Base-by-base conservation (phyloP, 2,888 invertebrate genomes). In the Drosophila neoperkinsi region DNA sequence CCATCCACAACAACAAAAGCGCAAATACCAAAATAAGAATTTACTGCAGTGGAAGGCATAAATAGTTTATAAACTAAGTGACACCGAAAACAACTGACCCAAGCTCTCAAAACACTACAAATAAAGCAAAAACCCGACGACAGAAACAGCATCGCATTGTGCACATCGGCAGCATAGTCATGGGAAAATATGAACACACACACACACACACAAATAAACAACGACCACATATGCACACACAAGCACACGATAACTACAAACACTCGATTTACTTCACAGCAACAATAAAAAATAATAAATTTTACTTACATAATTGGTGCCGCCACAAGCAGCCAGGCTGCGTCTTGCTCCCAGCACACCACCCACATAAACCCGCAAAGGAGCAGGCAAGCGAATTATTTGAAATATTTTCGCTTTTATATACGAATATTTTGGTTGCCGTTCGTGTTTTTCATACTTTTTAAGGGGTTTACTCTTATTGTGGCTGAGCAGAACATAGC, bases 61-160 rank as follows among this genome's bases (percentile, higher is more conserved):
- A 84, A 84, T 86, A 87, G 84, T 87, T 81, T 84, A 84, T 86
- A 86, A 86, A 84, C 84, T 86, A 84, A 84, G 84, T 84, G 84
- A 84, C 84, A 84, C 84, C 77, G 77, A 86, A 85, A 81, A 84
- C 87, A 86, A 86, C 81, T 84, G 86, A 84, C 84, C 86, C 84
- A 86, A 81, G 83, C 74, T 80, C 81, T 85, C 79, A 84, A 84
- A 84, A 82, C 85, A 82, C 82, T 82, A 82, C 84, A 76, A 79
- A 71, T 67, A 81, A 72, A 69, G 38, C 68, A 74, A 61, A 77
- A 74, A 62, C 66, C 61, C 71, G 73, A 79, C 75, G 66, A 79
- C 72, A 81, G 75, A 68, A 72, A 55, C 75, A 73, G 70, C 65
- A 62, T 71, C 69, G 79, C 69, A 78, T 61, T 72, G 64, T 77